Base-by-base conservation (phyloP, 1,140 invertebrate genomes). In the Hycleus cichorii region DNA sequence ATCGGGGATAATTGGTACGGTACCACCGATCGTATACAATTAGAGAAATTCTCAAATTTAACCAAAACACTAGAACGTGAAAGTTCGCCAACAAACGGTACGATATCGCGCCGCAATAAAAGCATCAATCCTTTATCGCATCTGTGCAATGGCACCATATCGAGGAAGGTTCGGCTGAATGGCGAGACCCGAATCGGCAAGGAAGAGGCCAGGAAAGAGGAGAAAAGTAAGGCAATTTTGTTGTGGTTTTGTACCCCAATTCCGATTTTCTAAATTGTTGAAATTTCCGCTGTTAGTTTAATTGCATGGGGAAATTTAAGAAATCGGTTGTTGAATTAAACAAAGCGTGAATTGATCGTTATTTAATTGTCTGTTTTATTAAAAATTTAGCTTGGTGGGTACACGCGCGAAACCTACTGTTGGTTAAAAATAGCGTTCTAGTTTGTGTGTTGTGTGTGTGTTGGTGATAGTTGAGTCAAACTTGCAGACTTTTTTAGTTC, bases 1-100 rank as follows among this genome's bases (percentile, higher is more conserved):
- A 67, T 76, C n/a, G 74, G 73, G 9, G 55, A 57, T 6, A 66
- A 68, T 38, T 76, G 75, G 74, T 63, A 71, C 8, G 69, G 55
- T 25, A 68, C 54, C 25, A 67, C 70, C 2, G 73, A 75, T 39
- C 61, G 58, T 24, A 66, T 43, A 25, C 46, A 64, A 39, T 50
- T 60, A 38, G 56, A 64, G 18, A 52, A 39, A 2, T 68, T 58
- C 39, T 54, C 63, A 25, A 65, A 55, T 47, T 51, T 67, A 4
- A 66, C 49, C 18, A 66, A 61, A 57, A 62, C 58, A 39, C 47
- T 66, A 9, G 65, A 68, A 24, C 68, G 66, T 47, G 49, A 51
- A 24, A 46, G 27, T 42, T 12, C 12, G 5, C 49, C 39, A 10
- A 38, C 7, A 40, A 46, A 55, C 8, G 38, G 7, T 47, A 47